These are phyloP conservation scores for Archivesica marissinica DNA, from an alignment of 1,140 invertebrate species.

Conservation along the genomic window DNA sequence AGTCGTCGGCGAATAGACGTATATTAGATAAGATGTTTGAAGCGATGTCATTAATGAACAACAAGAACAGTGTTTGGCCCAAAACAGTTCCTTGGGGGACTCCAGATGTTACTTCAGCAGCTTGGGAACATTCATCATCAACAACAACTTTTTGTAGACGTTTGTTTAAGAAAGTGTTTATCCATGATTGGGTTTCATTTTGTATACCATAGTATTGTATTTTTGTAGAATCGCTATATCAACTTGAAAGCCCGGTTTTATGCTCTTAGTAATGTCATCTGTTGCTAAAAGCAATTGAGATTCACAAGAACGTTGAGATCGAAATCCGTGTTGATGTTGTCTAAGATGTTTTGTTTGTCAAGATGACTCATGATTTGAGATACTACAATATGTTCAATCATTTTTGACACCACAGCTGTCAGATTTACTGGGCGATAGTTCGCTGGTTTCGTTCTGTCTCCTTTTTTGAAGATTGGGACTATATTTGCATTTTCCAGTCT, in stretches of 20 bases:
- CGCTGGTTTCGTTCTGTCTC: constrained; percentile 5
- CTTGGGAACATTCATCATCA: not conserved
- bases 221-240: constrained; percentile 59
- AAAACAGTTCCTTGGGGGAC: constrained; percentile 36
- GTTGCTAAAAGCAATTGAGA: constrained; percentile 50
- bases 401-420: constrained; percentile 30
- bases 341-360: constrained; percentile 45
- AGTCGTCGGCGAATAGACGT: not conserved
- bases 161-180: constrained; percentile 47
- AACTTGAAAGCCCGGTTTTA: constrained; percentile 33
- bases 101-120: constrained; percentile 31
- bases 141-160: constrained; percentile 51
- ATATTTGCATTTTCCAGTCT: constrained; percentile 36
- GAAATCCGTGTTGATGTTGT: constrained; percentile 60
- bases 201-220: constrained; percentile 44
- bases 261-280: constrained; percentile 31
- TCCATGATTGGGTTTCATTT: constrained; percentile 24
- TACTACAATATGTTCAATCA: constrained; percentile 25
- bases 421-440: constrained; percentile 36
- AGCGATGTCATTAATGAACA: too few species aligned
- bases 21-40: not conserved
- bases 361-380: constrained; percentile 61
- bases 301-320: constrained; percentile 57
- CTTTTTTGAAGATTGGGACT: constrained; percentile 39
- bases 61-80: too few species aligned